Conservation (phyloP, 2,113 vertebrate species). For the Meriones unguiculatus region DNA sequence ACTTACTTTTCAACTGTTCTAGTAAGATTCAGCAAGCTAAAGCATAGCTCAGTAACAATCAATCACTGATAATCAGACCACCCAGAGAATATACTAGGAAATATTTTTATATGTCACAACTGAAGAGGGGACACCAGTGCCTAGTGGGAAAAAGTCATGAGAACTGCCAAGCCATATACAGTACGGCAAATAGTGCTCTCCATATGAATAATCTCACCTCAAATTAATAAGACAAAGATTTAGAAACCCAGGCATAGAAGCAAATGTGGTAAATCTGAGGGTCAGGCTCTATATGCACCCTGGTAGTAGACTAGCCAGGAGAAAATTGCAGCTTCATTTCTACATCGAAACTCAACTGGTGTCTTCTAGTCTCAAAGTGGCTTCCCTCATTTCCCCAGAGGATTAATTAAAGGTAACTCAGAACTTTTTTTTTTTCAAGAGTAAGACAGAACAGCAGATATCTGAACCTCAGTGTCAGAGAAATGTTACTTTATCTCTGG, state of each 20-base stretch:
- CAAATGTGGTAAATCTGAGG: background rate
- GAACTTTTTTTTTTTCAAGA: background rate
- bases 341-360: background rate
- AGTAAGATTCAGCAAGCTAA: background rate
- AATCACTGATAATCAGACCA: background rate
- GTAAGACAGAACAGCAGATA: background rate
- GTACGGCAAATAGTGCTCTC: background rate
- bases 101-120: background rate
- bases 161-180: background rate
- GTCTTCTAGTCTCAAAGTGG: background rate
- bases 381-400: background rate
- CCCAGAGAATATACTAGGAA: background rate
- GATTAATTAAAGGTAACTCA: conserved; percentile 34
- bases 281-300: background rate
- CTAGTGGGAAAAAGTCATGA: rapidly evolving
- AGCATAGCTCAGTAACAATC: background rate
- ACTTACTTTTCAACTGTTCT: background rate
- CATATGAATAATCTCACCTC: background rate
- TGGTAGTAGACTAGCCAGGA: background rate
- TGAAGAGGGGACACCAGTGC: background rate
- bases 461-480: background rate
- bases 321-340: background rate
- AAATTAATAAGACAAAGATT: background rate
- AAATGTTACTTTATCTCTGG: background rate
- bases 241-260: background rate